Base-by-base conservation (phyloP, 2,113 vertebrate genomes). In the Perccottus glenii region DNA sequence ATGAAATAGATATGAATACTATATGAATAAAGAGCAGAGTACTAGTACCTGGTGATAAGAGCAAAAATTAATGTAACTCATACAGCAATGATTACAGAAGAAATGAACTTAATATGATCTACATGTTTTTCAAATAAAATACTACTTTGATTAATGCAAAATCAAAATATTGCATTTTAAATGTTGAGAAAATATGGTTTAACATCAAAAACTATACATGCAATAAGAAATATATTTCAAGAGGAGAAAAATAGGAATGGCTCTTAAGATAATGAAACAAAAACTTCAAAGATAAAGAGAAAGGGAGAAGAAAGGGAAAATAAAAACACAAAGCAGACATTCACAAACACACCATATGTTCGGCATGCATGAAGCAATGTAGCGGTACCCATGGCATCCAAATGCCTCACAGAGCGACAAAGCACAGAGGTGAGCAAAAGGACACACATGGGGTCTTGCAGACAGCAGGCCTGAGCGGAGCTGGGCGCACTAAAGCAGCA, bases 281-380 rank as follows among this genome's bases (percentile, higher is more conserved):
- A 59, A 71, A 63, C n/a, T 70, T n/a, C 42, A 27, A 65, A 62
- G 74, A 73, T 8, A 66, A 67, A 81, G 60, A 84, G 77, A 86
- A 48, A 83, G 73, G 74, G 82, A 81, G 69, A 78, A 48, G 64
- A 82, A 66, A 86, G 53, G 76, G 65, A 65, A 62, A 83, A 57
- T 60, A 75, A 81, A 74, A 78, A 81, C 60, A 83, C 44, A 78
- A 64, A 82, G 83, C 88, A 3, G 84, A 87, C 88, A 90, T 79
- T 81, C 76, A 86, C 78, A 87, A 80, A 85, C 84, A 88, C 81
- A 85, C 77, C 60, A 86, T 55, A 82, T 89, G 86, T 89, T 85
- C 70, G 68, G 78, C 92, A 93, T 92, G 93, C 92, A 91, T 89
- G 88, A 89, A 91, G 88, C 89, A 10, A 89, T 87, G 88, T 78